Evolutionary conservation across 2,797 vertebrate genomes (phyloP), one percentile per base, ranked within the genome.

Genomic region (Hoplostethus atlanticus): DNA sequence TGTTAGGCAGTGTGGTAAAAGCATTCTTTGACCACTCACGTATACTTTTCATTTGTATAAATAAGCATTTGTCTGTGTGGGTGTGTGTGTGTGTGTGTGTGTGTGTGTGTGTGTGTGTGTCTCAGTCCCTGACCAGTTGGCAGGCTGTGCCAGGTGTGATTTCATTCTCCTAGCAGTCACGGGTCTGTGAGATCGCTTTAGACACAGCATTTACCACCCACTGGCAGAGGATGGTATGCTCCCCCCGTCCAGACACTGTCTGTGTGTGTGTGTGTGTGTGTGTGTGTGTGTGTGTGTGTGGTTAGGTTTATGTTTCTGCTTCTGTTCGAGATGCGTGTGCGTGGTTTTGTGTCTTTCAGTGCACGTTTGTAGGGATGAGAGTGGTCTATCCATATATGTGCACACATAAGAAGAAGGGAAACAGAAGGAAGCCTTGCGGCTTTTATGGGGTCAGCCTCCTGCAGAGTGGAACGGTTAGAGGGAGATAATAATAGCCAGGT

Each of bases 401-500:
- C 55, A 42, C 4, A 34, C 9, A 42, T 13, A 8, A 38, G 28
- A 57, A 64, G 54, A 30, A 12, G 46, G 30, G 36, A 46, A 47
- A 50, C 76, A 52, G 25, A 53, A 81, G 74, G 81, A 80, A 81
- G 76, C 84, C 90, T 28, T 58, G 1, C 55, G 80, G 79, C 70
- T 80, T 92, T 91, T 86, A 87, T 58, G 61, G 85, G 90, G 85
- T 84, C 76, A 81, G 77, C 80, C 55, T 87, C 81, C 83, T 86
- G 79, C 80, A 64, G 86, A 75, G 87, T 68, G 68, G 71, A 86
- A 73, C 67, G 70, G 72, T 84, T 77, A 44, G 73, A 69, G 68
- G 81, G 61, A 82, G 90, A 86, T 84, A 87, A 91, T 91, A 90
- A 91, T 82, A 85, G 87, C 71, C 77, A 69, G 88, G 90, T 92